Percentiles rank a stretch among this genome's conserved stretches.
phyloP scores from a whole-genome alignment of 2,113 vertebrate species.

The Caloenas nicobarica region DNA sequence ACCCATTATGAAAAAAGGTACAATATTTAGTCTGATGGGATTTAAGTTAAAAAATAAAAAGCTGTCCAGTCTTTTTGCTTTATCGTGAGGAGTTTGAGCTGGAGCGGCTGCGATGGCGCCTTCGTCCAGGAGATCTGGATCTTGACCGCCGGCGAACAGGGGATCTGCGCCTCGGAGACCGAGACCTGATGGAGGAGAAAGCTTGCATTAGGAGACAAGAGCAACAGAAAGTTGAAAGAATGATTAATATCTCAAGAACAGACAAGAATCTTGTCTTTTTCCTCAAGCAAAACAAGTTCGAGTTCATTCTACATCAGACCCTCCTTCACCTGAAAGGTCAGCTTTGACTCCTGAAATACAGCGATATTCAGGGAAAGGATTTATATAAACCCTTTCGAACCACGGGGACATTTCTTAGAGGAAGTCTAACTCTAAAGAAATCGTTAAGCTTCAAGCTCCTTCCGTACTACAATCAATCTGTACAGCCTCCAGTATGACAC shows the following conservation, averaged over 20 bases:
- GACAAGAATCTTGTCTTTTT: background rate
- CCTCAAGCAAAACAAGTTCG: background rate
- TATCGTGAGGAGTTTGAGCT: slow-evolving; percentile 98
- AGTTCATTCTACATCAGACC: background rate
- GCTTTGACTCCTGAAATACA: background rate
- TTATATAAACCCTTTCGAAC: background rate
- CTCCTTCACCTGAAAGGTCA: background rate
- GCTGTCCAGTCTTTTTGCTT: slow-evolving; percentile 45
- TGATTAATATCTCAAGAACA: background rate
- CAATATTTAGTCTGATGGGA: slow-evolving; percentile 37
- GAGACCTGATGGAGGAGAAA: slow-evolving; percentile 77
- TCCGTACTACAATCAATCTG: background rate
- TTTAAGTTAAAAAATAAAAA: slow-evolving; percentile 67
- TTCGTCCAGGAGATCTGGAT: slow-evolving; percentile 90
- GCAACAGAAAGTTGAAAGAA: background rate
- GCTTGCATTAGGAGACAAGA: background rate
- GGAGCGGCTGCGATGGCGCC: slow-evolving; percentile 94
- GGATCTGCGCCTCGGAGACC: slow-evolving; percentile 92
- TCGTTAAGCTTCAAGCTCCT: background rate
- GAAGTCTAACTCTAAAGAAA: background rate
- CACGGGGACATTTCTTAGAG: background rate
- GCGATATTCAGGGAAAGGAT: background rate
- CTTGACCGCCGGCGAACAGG: slow-evolving; percentile 89
- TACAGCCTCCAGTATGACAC: background rate
- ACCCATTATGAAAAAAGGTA: slow-evolving; percentile 55